phyloP scores from a whole-genome alignment of 2,888 invertebrate genomes.

The Mythimna loreyi region DNA sequence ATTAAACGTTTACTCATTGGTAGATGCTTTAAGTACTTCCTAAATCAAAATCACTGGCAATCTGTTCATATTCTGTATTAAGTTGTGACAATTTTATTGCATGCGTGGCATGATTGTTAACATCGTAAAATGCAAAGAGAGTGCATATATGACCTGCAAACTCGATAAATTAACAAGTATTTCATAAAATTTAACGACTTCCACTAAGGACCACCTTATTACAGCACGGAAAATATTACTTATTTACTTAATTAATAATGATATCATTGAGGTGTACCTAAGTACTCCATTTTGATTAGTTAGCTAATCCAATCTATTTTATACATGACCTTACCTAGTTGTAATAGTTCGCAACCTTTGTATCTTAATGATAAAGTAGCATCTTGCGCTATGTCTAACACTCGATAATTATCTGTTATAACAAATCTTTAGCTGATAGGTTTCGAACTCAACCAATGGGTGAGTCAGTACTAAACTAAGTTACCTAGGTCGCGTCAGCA shows the following conservation, averaged over 20 bases:
- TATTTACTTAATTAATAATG: slow-evolving; percentile 1
- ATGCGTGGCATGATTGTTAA: background rate
- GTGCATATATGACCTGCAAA: background rate
- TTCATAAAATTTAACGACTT: slow-evolving; percentile 5
- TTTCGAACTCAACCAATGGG: slow-evolving; percentile 13
- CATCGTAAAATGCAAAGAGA: slow-evolving; percentile 3
- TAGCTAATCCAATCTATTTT: slow-evolving; percentile 31
- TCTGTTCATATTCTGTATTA: background rate
- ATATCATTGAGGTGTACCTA: background rate
- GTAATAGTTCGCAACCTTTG: slow-evolving; percentile 47
- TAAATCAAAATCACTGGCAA: background rate
- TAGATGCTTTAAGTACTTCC: background rate
- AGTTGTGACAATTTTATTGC: background rate
- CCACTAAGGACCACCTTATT: slow-evolving; percentile 1
- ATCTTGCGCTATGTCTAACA: slow-evolving; percentile 17
- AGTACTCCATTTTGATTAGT: slow-evolving; percentile 13
- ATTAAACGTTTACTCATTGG: background rate
- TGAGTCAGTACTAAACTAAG: slow-evolving; percentile 26
- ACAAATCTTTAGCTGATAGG: background rate
- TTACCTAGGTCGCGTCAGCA: slow-evolving; percentile 24
- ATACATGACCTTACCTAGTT: slow-evolving; percentile 37
- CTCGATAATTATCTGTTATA: slow-evolving; percentile 9
- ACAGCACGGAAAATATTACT: background rate
- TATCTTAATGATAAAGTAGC: slow-evolving; percentile 31
- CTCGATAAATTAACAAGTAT: background rate